Base-by-base conservation (phyloP, 1,140 invertebrate species). In the Drosophila nikananu region DNA sequence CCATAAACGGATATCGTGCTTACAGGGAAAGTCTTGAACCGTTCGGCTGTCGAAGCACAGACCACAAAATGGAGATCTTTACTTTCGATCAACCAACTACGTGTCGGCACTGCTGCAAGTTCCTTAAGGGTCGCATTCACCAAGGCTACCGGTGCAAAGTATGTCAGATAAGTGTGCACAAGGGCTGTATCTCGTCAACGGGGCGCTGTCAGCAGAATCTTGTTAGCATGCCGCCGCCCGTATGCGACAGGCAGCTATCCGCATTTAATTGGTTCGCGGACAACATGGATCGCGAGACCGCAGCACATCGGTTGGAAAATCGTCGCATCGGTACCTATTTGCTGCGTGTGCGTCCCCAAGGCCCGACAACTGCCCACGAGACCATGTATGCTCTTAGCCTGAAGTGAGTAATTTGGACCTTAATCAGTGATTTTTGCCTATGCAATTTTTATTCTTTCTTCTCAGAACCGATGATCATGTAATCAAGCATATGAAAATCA, bases 401-500 rank as follows among this genome's bases (percentile, higher is more conserved):
- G 73, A 98, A 98, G 97, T 98, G 94, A 94, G 95, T 95, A 15
- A n/a, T 21, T 25, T 25, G 10, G 10, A 2, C 1, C 15, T 25
- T 15, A 5, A 41, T 35, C 3, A 19, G 8, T 32, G 35, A 44
- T 2, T 44, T 5, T 21, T 9, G 2, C 21, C 17, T n/a, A 9
- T 30, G 5, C 9, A 27, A 54, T 1, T 0, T 9, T 1, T 15
- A 37, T 2, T 21, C 0, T 32, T n/a, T 13, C 2, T 2, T 9
- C 25, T 1, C 17, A 93, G 91, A 74, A 93, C 91, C 58, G 92
- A 93, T 58, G 91, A 93, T 76, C 72, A 86, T 77, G 89, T 93
- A 8, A 92, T 93, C 12, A 98, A 98, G 93, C 98, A 99, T 93
- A 99, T 99, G 95, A 96, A 97, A 93, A 96, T 99, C 80, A 97